Evolutionary conservation across 2,888 invertebrate species (phyloP), one percentile per base, ranked within the genome.

Genomic region (Drosophila longiperda): DNA sequence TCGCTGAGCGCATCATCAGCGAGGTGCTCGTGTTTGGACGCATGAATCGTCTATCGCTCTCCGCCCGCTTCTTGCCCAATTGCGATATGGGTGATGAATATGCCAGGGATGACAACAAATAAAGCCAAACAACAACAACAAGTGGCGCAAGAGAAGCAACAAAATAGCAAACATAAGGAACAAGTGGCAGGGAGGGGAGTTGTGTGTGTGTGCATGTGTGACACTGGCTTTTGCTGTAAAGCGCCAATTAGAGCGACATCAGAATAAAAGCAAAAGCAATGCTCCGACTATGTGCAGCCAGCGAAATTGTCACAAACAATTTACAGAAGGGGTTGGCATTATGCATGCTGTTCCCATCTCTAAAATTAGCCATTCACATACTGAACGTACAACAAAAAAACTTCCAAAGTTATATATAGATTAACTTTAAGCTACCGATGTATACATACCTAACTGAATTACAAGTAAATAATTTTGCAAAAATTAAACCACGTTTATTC

Each of bases 11-110:
- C 58, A 84, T 86, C 59, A 87, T 86, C 57, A 77, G 84, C 32
- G 87, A 86, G 45, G 89, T 86, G 54, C 62, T 86, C 0, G 71
- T 86, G 48, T 87, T 70, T 45, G 86, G 86, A 3, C 84, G 86
- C 8, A 80, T 86, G 84, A 84, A 86, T 74, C 82, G 72, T 1
- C 62, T 86, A 9, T 73, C 84, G 1, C 52, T 85, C 33, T 73
- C 80, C 5, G 69, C 85, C 1, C 75, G 78, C 2, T 85, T 85
- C 34, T 20, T 83, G 59, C 80, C 86, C 53, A 66, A 65, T 53
- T 72, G 66, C 52, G 53, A 36, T 15, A 29, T 32, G 23, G 71
- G 32, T 6, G 72, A 75, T 48, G 59, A 40, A 45, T 42, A 75
- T 75, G n/a, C 55, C n/a, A 26, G 49, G 29, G 32, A 64, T 17